A percentile compares a stretch with the other conserved stretches of the same genome.
Conservation (phyloP, 2,888 invertebrate species). For the Cylindroiulus punctatus region DNA sequence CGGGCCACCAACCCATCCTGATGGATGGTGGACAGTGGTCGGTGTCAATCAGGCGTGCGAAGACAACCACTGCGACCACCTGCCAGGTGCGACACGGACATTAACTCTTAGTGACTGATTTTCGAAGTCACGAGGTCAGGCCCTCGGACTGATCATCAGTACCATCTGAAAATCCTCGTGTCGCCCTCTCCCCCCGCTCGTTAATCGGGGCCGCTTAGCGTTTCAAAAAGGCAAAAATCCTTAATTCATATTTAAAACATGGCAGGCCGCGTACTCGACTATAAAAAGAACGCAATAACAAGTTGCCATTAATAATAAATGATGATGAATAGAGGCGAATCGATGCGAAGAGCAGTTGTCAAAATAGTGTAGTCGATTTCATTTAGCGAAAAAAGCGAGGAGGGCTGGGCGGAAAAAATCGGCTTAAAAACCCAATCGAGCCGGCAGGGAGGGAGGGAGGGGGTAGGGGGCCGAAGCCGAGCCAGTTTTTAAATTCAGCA, state of each 20-base stretch:
- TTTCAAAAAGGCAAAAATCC: constrained; percentile 45
- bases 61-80: neutral
- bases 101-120: neutral
- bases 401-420: neutral
- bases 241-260: constrained; percentile 52
- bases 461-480: no score
- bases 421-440: constrained; percentile 34
- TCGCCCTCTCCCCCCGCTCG: neutral
- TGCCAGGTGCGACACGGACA: neutral
- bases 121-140: neutral
- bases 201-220: constrained; percentile 40
- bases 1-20: neutral
- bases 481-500: neutral
- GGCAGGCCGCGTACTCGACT: constrained; percentile 30
- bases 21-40: neutral
- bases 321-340: constrained; percentile 53
- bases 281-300: constrained; percentile 54
- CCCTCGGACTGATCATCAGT: neutral
- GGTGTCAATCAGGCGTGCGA: neutral
- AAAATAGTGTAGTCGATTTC: constrained; percentile 46
- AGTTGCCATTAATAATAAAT: constrained; percentile 53
- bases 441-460: neutral
- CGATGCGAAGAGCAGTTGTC: constrained; percentile 49
- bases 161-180: neutral
- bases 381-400: constrained; percentile 23